Base-by-base conservation (phyloP, 2,113 vertebrate species). In the Campylorhamphus procurvoides region DNA sequence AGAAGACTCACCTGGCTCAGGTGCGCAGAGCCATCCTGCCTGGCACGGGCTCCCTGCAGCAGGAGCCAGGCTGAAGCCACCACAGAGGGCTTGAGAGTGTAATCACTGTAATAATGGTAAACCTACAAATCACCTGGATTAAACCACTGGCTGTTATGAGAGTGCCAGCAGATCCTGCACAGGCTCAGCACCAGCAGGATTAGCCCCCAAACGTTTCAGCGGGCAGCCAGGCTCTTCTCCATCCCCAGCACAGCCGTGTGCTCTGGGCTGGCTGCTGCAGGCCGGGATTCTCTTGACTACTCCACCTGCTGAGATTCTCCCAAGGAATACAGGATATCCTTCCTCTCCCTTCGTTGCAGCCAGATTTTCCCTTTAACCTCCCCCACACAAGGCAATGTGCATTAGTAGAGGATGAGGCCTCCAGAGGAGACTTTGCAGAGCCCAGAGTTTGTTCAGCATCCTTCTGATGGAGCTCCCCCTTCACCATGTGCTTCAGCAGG, bases 51-150 rank as follows among this genome's bases (percentile, higher is more conserved):
- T 40, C 33, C 15, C 14, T 8, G 0, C 3, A 2, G 25, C 64
- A 37, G 15, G 14, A 44, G 18, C 13, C 29, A 75, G 29, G 37
- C 63, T 69, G 39, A 60, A 84, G 44, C 18, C 44, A 72, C 31
- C 16, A 6, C 27, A 63, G 63, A 31, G 14, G n/a, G 28, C 22
- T 39, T 40, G 44, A 23, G 39, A 47, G 12, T 0, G 0, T 22
- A 29, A 76, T 55, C n/a, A 5, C 52, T 6, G 6, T 0, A 0
- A 9, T 19, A 23, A 40, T 33, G 20, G 39, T 3, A 12, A 55
- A 10, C 20, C 58, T 80, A 27, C 27, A 64, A 71, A 73, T 23
- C 24, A 64, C 33, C 35, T 16, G 11, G 18, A 35, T 76, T 85
- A 73, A 89, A 85, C 2, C 16, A 39, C 27, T n/a, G 47, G n/a